Base-by-base conservation (phyloP, 2,113 vertebrate genomes). In the Mus spicilegus region DNA sequence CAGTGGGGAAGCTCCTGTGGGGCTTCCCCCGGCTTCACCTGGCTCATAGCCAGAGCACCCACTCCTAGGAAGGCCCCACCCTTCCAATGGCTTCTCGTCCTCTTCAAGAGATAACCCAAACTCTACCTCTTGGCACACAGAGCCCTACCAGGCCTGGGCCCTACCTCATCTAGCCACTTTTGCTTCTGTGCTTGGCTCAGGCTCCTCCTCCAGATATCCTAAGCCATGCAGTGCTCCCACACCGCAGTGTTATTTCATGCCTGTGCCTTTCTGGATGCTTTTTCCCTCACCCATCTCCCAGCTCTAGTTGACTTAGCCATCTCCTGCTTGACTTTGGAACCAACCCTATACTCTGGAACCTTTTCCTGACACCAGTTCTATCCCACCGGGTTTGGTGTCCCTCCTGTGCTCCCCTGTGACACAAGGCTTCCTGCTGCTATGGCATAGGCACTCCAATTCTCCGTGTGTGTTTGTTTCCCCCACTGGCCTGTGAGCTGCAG, bases 201-300 rank as follows among this genome's bases (percentile, higher is more conserved):
- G 16, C 75, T 70, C 75, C 80, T 85, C 85, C 33, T 87, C 58
- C 75, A 78, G 39, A 56, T 16, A 33, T 51, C 85, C 76, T 56
- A 86, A 30, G 3, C 19, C 20, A 0, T 5, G 2, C 28, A 5
- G 69, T 51, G 56, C 72, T 93, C 81, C 80, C 81, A 90, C 84
- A 69, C 85, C 87, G 91, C 13, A 78, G 76, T 93, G 75, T 61
- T 69, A 86, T 91, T 93, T 92, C 95, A 92, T 0, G 22, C 96
- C 80, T 14, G 49, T 24, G 82, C 81, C 67, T 88, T n/a, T 3
- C 42, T 46, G 2, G 0, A 30, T 61, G 65, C 86, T 88, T 54
- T 36, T 49, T 39, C 28, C 63, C 78, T 58, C 82, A 51, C 80
- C 42, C 63, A 12, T 13, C 20, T 67, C 24, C 49, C 63, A 16